Evolutionary conservation across 2,113 vertebrate genomes (phyloP).

Genomic region (Propithecus coquereli): DNA sequence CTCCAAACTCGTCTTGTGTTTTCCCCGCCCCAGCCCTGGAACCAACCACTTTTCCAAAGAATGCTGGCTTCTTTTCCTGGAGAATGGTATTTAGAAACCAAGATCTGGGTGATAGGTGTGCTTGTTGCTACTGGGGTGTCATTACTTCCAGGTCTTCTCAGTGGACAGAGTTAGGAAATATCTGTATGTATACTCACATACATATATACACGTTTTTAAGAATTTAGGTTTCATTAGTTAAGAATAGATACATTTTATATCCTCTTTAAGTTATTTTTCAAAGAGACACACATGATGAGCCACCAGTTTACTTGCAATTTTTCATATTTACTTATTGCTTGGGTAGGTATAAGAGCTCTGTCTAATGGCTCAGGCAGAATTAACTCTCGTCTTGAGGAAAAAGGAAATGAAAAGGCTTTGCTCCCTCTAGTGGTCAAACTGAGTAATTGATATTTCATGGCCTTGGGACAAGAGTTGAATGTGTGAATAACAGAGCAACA

Average conservation of each 20-base stretch:
- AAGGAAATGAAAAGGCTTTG: conserved; percentile 65
- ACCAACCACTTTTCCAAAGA: not conserved
- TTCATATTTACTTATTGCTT: not conserved
- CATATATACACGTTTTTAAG: not conserved
- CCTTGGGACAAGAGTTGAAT: not conserved
- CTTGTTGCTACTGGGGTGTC: not conserved
- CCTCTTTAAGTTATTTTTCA: not conserved
- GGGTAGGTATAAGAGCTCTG: not conserved
- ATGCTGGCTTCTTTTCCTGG: not conserved
- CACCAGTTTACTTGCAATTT: not conserved
- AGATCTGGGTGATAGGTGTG: not conserved
- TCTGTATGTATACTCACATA: not conserved
- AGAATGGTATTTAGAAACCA: conserved; percentile 51
- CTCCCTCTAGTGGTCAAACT: conserved; percentile 69
- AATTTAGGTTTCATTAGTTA: not conserved
- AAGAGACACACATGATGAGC: not conserved
- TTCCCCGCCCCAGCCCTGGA: not conserved
- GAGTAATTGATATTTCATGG: conserved; percentile 36
- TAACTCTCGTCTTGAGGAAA: not conserved
- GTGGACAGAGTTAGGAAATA: not conserved
- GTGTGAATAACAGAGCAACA: not conserved
- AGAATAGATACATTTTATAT: not conserved
- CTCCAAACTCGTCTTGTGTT: not conserved
- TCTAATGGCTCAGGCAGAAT: not conserved
- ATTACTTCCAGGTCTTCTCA: not conserved